Percentiles rank a stretch among this genome's conserved stretches.
These are phyloP conservation scores for Harpagoxenus sublaevis DNA, from an alignment of 2,888 invertebrate species.

Conservation along the genomic window DNA sequence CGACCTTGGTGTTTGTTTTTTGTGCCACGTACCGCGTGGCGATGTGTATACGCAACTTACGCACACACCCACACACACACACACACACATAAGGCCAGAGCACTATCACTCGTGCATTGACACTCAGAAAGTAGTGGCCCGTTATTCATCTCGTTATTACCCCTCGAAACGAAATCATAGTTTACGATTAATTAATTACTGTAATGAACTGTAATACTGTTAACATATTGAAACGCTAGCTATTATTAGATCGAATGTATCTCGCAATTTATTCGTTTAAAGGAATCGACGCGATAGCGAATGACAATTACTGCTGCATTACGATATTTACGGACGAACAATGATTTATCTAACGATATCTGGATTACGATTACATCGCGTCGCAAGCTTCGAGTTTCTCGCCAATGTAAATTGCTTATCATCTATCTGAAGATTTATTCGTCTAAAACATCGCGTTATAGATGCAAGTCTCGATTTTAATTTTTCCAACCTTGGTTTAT, in stretches of 20 bases:
- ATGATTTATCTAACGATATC: not conserved
- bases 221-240: not conserved
- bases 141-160: not conserved
- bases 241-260: not conserved
- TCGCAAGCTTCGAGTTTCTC: not conserved
- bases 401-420: not conserved
- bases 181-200: constrained; percentile 17
- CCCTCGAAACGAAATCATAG: not conserved
- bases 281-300: not conserved
- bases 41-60: not conserved
- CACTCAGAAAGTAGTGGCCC: not conserved
- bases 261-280: not conserved
- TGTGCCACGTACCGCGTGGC: not conserved
- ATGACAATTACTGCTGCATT: not conserved
- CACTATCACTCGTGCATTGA: not conserved
- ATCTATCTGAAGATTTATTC: not conserved
- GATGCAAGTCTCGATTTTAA: not conserved
- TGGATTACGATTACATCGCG: not conserved
- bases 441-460: not conserved
- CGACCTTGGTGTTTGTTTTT: not conserved
- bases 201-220: not conserved
- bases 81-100: too few species aligned
- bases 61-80: too few species aligned
- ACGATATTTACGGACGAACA: not conserved
- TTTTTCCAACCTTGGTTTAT: not conserved